phyloP scores from a whole-genome alignment of 2,888 invertebrate species.

The Lucinisca nassula region DNA sequence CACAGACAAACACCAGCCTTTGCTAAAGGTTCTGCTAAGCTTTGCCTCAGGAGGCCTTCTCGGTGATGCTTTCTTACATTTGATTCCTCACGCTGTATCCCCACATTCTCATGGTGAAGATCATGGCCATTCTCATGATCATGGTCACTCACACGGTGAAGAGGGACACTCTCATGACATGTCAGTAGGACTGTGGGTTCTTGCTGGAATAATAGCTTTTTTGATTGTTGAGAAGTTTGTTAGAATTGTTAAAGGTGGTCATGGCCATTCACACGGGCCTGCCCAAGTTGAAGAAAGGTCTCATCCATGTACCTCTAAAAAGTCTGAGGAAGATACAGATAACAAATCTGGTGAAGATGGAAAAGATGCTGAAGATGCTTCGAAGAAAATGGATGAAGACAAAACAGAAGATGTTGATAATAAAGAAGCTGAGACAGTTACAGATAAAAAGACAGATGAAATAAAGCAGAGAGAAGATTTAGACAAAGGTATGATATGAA shows the following conservation, averaged over 20 bases:
- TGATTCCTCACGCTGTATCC: constrained; percentile 98
- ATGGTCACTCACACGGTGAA: constrained; percentile 80
- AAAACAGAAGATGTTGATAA: constrained; percentile 54
- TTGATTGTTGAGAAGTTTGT: constrained; percentile 96
- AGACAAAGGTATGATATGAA: too few relatives aligned
- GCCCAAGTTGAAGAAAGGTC: constrained; percentile 21
- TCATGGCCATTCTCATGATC: constrained; percentile 88
- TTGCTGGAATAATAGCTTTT: constrained; percentile 97
- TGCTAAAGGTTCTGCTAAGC: constrained; percentile 92
- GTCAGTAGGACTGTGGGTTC: constrained; percentile 97
- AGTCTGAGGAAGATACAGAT: constrained; percentile 3
- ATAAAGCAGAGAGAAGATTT: constrained; percentile 39
- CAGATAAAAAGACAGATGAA: constrained; percentile 67
- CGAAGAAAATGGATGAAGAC: constrained; percentile 56
- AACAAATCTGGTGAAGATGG: constrained; percentile 64
- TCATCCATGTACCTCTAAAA: too few relatives aligned
- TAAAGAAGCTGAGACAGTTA: not conserved
- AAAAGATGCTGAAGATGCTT: constrained; percentile 70
- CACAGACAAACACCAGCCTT: constrained; percentile 93
- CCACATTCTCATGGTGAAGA: constrained; percentile 85
- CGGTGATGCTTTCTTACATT: constrained; percentile 99
- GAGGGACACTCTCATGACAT: constrained; percentile 91
- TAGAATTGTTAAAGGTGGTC: constrained; percentile 93
- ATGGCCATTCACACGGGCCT: constrained; percentile 90
- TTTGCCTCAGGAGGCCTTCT: constrained; percentile 92